A percentile compares a stretch with the other conserved stretches of the same genome.
Evolutionary conservation across 2,888 invertebrate species (phyloP).

Genomic region (Mesochorus sp.): DNA sequence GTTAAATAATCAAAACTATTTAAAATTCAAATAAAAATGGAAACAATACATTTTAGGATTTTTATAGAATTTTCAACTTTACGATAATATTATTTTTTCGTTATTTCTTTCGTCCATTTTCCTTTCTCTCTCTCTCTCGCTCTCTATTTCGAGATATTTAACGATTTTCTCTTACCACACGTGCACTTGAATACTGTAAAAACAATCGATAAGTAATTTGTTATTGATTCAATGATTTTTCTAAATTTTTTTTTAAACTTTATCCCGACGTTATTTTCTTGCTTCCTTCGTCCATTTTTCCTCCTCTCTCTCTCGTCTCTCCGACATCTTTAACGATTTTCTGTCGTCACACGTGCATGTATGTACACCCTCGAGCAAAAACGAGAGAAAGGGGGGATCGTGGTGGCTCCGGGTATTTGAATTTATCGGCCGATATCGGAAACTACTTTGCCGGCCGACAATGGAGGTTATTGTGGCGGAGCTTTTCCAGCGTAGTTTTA

Average conservation of each 20-base stretch:
- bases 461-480: conserved; percentile 66
- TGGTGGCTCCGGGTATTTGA: conserved; percentile 68
- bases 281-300: not conserved
- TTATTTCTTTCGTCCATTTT: not conserved
- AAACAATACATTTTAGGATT: too few relatives aligned
- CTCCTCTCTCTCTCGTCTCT: conserved; percentile 26
- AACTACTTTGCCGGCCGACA: conserved; percentile 73
- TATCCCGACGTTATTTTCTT: too few relatives aligned
- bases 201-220: too few relatives aligned
- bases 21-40: too few relatives aligned
- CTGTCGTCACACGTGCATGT: conserved; percentile 66
- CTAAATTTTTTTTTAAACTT: too few relatives aligned
- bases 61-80: too few relatives aligned
- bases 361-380: conserved; percentile 9
- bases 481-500: conserved; percentile 22
- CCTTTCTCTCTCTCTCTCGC: not conserved
- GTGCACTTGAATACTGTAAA: conserved; percentile 5
- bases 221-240: too few relatives aligned
- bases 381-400: conserved; percentile 1
- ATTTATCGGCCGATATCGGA: conserved; percentile 76
- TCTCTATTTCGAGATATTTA: conserved; percentile 66
- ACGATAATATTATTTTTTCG: too few relatives aligned
- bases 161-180: conserved; percentile 74
- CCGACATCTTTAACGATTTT: conserved; percentile 75
- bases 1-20: too few relatives aligned